Evolutionary conservation across 2,113 vertebrate species (phyloP).

Genomic region (Myocastor coypus): DNA sequence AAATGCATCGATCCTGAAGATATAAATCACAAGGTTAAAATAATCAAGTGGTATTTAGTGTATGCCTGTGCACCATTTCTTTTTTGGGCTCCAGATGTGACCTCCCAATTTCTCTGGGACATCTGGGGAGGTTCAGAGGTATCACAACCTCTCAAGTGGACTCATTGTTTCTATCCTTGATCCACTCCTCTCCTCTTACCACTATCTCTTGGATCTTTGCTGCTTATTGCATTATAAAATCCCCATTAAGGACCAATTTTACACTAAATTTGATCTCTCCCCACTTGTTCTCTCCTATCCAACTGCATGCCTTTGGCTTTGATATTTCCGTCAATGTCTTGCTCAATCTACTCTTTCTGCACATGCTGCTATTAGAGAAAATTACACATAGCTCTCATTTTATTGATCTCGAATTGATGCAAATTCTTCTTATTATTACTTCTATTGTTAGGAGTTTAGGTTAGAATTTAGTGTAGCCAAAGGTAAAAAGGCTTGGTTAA

Average conservation of each 20-base stretch:
- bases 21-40: not conserved
- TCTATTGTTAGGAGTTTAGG: not conserved
- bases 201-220: not conserved
- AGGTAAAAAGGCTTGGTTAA: slow-evolving; percentile 50
- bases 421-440: not conserved
- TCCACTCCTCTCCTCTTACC: not conserved
- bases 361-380: not conserved
- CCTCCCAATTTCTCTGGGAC: not conserved
- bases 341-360: not conserved
- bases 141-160: not conserved
- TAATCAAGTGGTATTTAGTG: not conserved
- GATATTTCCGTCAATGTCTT: not conserved
- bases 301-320: not conserved
- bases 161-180: not conserved
- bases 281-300: not conserved
- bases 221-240: not conserved
- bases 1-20: not conserved
- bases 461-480: not conserved
- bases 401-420: not conserved
- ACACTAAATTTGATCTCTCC: not conserved
- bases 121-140: not conserved
- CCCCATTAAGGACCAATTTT: not conserved
- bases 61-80: not conserved
- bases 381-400: not conserved
- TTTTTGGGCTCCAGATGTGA: not conserved